Evolutionary conservation across 2,888 invertebrate genomes (phyloP).

Genomic region (Leucozona laternaria): DNA sequence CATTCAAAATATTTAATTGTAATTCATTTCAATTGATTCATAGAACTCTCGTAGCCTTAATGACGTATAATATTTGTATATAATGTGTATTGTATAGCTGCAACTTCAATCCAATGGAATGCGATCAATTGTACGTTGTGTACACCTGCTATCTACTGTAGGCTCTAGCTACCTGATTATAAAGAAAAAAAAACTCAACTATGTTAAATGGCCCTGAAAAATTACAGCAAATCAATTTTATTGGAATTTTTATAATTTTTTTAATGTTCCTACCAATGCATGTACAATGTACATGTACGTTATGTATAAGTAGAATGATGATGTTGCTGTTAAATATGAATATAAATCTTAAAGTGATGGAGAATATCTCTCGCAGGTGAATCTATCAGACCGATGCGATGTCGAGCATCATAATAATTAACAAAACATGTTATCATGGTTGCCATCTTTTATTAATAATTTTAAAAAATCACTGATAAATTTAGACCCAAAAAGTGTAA

Average conservation of each 20-base stretch:
- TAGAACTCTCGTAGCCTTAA: not conserved
- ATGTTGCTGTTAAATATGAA: conserved; percentile 30
- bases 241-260: conserved; percentile 55
- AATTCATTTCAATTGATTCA: conserved; percentile 26
- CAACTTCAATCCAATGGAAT: conserved; percentile 45
- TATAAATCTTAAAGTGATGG: conserved; percentile 36
- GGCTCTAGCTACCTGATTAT: not conserved
- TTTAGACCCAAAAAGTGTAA: too few relatives aligned
- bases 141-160: conserved; percentile 45
- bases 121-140: conserved; percentile 47
- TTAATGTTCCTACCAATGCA: not conserved
- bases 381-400: conserved; percentile 10
- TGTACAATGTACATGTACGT: not conserved
- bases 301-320: not conserved
- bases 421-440: conserved; percentile 17
- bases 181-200: conserved; percentile 14
- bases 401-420: conserved; percentile 53
- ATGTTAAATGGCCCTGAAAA: conserved; percentile 56
- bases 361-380: conserved; percentile 21
- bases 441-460: not conserved
- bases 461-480: not conserved
- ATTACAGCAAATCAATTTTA: conserved; percentile 62
- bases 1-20: conserved; percentile 3
- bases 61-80: too few relatives aligned
- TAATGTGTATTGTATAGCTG: conserved; percentile 3